Conservation (phyloP, 1,140 invertebrate genomes). For the Drosophila insularis region DNA sequence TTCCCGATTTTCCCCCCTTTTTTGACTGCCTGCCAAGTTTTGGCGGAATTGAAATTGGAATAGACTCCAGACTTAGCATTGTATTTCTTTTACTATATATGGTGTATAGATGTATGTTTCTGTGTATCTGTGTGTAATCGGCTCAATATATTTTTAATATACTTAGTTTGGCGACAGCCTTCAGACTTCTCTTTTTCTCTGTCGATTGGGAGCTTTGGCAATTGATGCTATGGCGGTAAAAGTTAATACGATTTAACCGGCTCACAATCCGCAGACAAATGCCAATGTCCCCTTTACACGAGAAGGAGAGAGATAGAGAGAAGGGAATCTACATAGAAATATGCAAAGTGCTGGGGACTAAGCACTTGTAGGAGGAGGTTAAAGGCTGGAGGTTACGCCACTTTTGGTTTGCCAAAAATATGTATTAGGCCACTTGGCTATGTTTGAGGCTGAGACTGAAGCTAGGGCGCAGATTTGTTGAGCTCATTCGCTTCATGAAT, state of each 20-base stretch:
- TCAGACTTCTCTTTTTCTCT: neutral
- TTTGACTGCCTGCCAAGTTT: conserved; percentile 66
- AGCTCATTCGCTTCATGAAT: conserved; percentile 78
- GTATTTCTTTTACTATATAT: conserved; percentile 43
- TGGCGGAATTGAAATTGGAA: conserved; percentile 29
- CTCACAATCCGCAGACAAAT: conserved; percentile 63
- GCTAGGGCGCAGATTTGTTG: conserved; percentile 65
- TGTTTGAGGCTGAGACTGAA: conserved; percentile 14
- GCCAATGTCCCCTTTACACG: neutral
- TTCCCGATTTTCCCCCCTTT: conserved; percentile 10
- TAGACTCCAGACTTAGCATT: conserved; percentile 53
- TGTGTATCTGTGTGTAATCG: conserved; percentile 48
- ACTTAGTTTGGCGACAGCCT: conserved; percentile 66
- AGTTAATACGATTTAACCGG: conserved; percentile 78
- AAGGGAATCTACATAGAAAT: conserved; percentile 34
- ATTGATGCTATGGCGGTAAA: conserved; percentile 62
- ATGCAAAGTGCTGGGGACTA: conserved; percentile 61
- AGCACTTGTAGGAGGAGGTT: conserved; percentile 12
- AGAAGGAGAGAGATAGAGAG: neutral
- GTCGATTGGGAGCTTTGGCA: conserved; percentile 10
- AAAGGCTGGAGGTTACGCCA: conserved; percentile 41
- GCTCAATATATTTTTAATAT: conserved; percentile 80
- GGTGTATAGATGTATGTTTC: neutral
- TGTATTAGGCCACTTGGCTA: conserved; percentile 76
- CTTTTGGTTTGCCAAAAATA: conserved; percentile 66